phyloP scores from a whole-genome alignment of 2,888 invertebrate genomes.

The Hypercompe scribonia region DNA sequence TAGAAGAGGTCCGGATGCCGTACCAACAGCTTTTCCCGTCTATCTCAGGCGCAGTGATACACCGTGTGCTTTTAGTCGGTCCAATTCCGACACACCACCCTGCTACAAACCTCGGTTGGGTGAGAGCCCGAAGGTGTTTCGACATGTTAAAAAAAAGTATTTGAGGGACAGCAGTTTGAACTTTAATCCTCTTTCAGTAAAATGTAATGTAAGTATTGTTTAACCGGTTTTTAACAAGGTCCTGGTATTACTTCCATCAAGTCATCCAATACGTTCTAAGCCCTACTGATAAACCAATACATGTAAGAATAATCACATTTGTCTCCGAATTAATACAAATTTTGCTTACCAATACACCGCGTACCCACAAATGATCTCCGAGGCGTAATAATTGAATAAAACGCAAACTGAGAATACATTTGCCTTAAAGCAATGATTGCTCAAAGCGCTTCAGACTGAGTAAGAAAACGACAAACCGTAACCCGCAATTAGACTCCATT shows the following conservation, averaged over 20 bases:
- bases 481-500: conserved; percentile 2
- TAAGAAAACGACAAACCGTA: not conserved
- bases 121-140: too few relatives aligned
- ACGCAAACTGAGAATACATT: not conserved
- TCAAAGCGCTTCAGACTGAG: conserved; percentile 9
- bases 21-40: too few relatives aligned
- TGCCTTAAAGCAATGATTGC: conserved; percentile 2
- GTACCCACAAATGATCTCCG: not conserved
- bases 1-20: too few relatives aligned
- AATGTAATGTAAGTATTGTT: not conserved
- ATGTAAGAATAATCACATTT: not conserved
- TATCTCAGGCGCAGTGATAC: too few relatives aligned
- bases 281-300: not conserved
- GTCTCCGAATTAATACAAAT: not conserved
- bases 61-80: too few relatives aligned
- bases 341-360: not conserved
- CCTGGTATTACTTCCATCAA: not conserved
- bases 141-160: too few relatives aligned
- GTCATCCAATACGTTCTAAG: not conserved
- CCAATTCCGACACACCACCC: too few relatives aligned
- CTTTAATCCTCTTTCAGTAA: not conserved
- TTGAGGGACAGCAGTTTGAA: not conserved
- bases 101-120: too few relatives aligned
- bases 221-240: not conserved
- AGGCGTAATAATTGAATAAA: not conserved